phyloP scores from a whole-genome alignment of 2,113 vertebrate species.

The Tylochromis polylepis region DNA sequence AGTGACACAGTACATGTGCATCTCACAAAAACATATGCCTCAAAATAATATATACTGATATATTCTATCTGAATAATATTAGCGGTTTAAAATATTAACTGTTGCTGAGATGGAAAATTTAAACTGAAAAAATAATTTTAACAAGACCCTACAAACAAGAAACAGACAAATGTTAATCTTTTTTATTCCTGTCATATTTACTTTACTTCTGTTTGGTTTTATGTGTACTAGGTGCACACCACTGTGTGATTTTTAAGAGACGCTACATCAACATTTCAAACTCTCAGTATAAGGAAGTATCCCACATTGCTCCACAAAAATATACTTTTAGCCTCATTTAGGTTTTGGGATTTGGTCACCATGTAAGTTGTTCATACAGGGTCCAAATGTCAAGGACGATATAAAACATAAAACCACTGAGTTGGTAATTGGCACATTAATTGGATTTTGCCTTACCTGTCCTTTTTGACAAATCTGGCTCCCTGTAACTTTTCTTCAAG shows the following conservation, averaged over 20 bases:
- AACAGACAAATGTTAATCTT: neutral
- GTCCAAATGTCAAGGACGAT: neutral
- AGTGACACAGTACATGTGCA: neutral
- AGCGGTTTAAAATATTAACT: neutral
- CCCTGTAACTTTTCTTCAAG: neutral
- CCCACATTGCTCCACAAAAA: too few species aligned
- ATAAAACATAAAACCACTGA: neutral
- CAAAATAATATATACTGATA: neutral
- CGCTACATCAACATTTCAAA: neutral
- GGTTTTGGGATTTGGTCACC: neutral
- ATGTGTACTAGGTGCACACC: too few species aligned
- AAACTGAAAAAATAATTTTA: neutral
- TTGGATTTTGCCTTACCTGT: neutral
- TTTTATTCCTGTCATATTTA: neutral
- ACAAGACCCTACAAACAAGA: neutral
- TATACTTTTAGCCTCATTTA: neutral
- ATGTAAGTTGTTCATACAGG: neutral
- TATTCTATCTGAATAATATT: neutral
- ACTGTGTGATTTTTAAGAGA: too few species aligned
- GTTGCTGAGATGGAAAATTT: neutral
- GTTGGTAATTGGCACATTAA: neutral
- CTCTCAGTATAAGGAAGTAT: neutral
- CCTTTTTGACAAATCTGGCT: neutral
- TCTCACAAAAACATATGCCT: neutral
- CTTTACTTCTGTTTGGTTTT: too few species aligned